Percentiles rank a stretch among this genome's conserved stretches.
Conservation (phyloP, 2,888 invertebrate genomes). For the Rhamphomyia laevipes region DNA sequence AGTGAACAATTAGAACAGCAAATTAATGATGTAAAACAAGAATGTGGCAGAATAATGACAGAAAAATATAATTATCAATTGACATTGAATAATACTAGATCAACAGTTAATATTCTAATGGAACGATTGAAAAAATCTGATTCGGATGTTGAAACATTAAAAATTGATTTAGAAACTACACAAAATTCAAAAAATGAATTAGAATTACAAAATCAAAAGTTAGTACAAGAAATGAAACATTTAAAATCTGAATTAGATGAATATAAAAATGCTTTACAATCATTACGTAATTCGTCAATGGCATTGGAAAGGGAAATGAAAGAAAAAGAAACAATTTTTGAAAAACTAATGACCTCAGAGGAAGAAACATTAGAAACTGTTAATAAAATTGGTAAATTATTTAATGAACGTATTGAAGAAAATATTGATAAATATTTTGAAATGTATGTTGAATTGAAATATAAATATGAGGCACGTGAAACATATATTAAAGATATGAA, state of each 20-base stretch:
- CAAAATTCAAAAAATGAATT: conserved; percentile 29
- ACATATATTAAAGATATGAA: conserved; percentile 37
- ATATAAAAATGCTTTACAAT: conserved; percentile 25
- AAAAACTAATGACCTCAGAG: conserved; percentile 34
- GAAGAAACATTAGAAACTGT: conserved; percentile 37
- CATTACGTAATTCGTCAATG: conserved; percentile 28
- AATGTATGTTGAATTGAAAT: conserved; percentile 33
- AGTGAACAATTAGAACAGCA: conserved; percentile 34
- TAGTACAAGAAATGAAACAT: conserved; percentile 27
- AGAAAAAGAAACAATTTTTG: conserved; percentile 34
- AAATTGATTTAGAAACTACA: conserved; percentile 31
- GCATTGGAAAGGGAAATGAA: conserved; percentile 34
- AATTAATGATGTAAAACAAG: conserved; percentile 33
- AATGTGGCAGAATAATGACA: conserved; percentile 32
- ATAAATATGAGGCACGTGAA: conserved; percentile 35
- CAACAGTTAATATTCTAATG: conserved; percentile 37
- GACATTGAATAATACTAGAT: conserved; percentile 34
- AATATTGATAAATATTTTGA: conserved; percentile 34
- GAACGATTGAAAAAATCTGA: conserved; percentile 38
- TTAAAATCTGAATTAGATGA: conserved; percentile 26
- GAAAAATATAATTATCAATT: conserved; percentile 38
- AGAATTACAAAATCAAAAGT: conserved; percentile 26
- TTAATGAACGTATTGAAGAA: conserved; percentile 36
- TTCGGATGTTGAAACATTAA: conserved; percentile 35
- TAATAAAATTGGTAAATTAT: conserved; percentile 38